Base-by-base conservation (phyloP, 2,797 vertebrate species). In the Vireo griseus region DNA sequence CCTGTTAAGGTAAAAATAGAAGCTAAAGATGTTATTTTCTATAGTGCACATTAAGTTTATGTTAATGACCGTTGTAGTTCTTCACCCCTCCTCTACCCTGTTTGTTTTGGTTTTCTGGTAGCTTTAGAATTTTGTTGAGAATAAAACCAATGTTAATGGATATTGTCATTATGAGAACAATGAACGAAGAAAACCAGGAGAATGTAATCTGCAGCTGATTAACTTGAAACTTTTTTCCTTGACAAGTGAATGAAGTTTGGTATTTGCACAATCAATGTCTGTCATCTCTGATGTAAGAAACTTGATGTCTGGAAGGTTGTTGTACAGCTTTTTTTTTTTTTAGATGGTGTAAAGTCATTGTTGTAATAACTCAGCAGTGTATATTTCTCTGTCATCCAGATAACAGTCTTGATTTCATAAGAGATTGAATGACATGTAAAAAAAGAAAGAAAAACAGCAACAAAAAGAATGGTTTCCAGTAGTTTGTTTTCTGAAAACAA, bases 101-200 rank as follows among this genome's bases (percentile, higher is more conserved):
- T 92, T 88, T 94, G 78, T 78, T 96, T 96, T 94, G 75, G 19
- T 50, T 79, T 91, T 89, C 55, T 90, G n/a, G 48, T 92, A 90
- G 68, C 37, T 90, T 78, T 87, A 92, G 68, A 63, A 66, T 81
- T 91, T 58, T 85, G 51, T 86, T 95, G 81, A 88, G 73, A 91
- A 89, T 91, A 55, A 92, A 91, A 92, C 39, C 45, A 48, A 61
- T 83, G 47, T 71, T 77, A 82, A 62, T 92, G 37, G 59, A 7
- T 89, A 74, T 69, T 52, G 83, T 88, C 62, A 72, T 78, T 68
- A 55, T 31, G 44, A 88, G 58, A 84, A 81, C 9, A 90, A 42
- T 63, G 55, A 90, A 57, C 86, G 86, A 93, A 61, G 87, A 89
- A 95, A 89, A 77, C 28, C 4, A 35, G 48, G 71, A 95, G 80